Base-by-base conservation (phyloP, 1,140 invertebrate species). In the Bombus cullumanus region DNA sequence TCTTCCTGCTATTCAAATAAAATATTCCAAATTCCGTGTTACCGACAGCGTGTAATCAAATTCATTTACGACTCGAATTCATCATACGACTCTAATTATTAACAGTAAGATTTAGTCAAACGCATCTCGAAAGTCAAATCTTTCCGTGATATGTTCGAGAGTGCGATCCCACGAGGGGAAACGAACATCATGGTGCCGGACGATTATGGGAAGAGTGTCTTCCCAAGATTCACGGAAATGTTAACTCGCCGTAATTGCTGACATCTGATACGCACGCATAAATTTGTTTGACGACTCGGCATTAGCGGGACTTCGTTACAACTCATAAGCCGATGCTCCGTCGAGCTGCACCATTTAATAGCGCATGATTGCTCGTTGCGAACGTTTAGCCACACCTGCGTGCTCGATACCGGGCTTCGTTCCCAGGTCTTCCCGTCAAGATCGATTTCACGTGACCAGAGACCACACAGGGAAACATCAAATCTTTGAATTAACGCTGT, bases 321-420 rank as follows among this genome's bases (percentile, higher is more conserved):
- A 64, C 62, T 77, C 57, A 15, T 43, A 78, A 18, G 53, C 57
- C 69, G 34, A 53, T 78, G 84, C 74, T 75, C 82, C 59, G 57
- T 79, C 41, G 64, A 28, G 77, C 72, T 85, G 69, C 74, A 82
- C 86, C 83, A 77, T 88, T 89, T 90, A 89, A 90, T 90, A 88
- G 86, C 89, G 75, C 76, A 88, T 88, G 88, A 90, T 90, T 90
- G 81, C 88, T 81, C 86, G 78, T 85, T 88, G 80, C 78, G 66
- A 88, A 80, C 84, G 86, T 89, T 85, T 87, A 89, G 76, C 86
- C 89, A 87, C 88, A 90, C 88, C 89, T 90, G 87, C 83, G 34
- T 80, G 25, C 80, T 79, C 71, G 73, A 75, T 34, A 39, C 66
- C 75, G 71, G 37, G 76, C 79, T 86, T 76, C 43, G 86, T 83